Evolutionary conservation across 2,888 invertebrate genomes (phyloP).

Genomic region (Stenchaetothrips biformis): DNA sequence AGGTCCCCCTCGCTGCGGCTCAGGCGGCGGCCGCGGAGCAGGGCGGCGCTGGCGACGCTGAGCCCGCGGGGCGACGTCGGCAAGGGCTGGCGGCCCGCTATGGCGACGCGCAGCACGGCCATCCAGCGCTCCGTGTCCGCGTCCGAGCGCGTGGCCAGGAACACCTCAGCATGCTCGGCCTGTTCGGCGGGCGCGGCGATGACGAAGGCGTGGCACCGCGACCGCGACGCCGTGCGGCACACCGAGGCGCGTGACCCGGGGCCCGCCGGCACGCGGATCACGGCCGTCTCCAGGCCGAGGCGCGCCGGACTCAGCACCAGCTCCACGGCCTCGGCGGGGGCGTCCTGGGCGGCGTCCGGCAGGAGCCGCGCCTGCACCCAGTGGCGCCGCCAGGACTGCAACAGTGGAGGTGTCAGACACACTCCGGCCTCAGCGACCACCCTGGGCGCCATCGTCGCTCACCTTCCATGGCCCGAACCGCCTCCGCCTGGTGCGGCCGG

Average conservation of each 20-base stretch:
- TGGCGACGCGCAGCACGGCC: not conserved
- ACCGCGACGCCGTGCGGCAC: conserved; percentile 8
- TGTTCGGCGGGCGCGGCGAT: not conserved
- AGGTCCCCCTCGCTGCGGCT: conserved; percentile 11
- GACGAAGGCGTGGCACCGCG: conserved; percentile 12
- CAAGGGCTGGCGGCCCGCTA: not conserved
- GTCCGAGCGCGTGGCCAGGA: not conserved
- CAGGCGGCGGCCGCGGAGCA: not conserved
- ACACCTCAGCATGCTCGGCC: not conserved
- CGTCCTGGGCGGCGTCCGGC: not conserved
- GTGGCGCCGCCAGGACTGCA: not conserved
- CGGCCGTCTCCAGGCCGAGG: not conserved
- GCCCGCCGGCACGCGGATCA: not conserved
- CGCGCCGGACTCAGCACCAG: conserved; percentile 16
- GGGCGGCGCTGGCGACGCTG: not conserved
- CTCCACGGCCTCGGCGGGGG: not conserved
- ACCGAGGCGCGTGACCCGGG: not conserved
- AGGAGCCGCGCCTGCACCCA: not conserved
- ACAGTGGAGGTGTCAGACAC: not conserved
- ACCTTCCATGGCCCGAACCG: conserved; percentile 4
- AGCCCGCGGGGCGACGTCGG: not conserved
- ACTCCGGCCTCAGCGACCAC: too few species aligned
- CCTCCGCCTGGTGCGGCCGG: not conserved
- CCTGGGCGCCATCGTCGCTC: not conserved
- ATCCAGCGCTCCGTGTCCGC: conserved; percentile 10